phyloP scores from a whole-genome alignment of 2,888 invertebrate species.

The Tethea ocularis region DNA sequence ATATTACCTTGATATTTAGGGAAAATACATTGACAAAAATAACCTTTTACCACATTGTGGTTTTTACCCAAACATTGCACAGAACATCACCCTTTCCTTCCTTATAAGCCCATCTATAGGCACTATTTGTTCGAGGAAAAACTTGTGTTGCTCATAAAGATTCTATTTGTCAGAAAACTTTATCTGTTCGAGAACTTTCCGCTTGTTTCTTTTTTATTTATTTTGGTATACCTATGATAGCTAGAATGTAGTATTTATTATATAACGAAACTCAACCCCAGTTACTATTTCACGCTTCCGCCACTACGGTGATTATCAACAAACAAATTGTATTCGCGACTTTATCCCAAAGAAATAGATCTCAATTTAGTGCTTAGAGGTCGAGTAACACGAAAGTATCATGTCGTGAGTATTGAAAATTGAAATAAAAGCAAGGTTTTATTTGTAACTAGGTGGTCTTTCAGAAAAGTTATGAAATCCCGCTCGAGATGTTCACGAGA shows the following conservation, averaged over 20 bases:
- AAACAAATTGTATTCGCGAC: neutral
- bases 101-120: neutral
- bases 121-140: neutral
- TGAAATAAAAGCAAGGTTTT: slow-evolving; percentile 37
- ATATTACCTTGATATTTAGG: neutral
- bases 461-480: slow-evolving; percentile 30
- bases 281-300: too few relatives aligned
- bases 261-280: too few relatives aligned
- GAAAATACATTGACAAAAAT: neutral
- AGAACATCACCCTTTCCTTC: neutral
- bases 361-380: neutral
- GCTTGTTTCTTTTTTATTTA: too few relatives aligned
- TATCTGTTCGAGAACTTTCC: too few relatives aligned
- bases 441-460: slow-evolving; percentile 26
- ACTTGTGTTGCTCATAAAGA: neutral
- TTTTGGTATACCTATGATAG: too few relatives aligned
- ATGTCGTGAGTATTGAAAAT: slow-evolving; percentile 34
- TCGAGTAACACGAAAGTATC: slow-evolving; percentile 15
- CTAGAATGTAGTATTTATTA: too few relatives aligned
- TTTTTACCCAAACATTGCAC: neutral
- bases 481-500: slow-evolving; percentile 15
- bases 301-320: neutral
- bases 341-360: neutral
- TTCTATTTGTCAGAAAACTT: too few relatives aligned
- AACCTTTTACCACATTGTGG: neutral